Evolutionary conservation across 2,113 vertebrate genomes (phyloP).

Genomic region (Calypte anna): DNA sequence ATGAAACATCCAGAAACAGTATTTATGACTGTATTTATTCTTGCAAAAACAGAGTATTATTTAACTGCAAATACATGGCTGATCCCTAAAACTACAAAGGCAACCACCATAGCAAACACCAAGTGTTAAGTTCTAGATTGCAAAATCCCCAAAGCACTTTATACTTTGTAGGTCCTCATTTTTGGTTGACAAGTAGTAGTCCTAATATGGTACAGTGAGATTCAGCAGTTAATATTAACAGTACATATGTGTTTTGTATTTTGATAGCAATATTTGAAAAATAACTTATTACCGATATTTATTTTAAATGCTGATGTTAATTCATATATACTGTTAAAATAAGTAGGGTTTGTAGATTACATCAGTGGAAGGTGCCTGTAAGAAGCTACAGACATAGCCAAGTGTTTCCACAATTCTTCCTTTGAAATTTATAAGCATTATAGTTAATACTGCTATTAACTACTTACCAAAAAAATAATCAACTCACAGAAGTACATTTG

Average conservation of each 20-base stretch:
- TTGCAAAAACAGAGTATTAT: not conserved
- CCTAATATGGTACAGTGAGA: not conserved
- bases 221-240: constrained; percentile 23
- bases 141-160: not conserved
- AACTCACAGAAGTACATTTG: not conserved
- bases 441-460: not conserved
- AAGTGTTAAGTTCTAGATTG: not conserved
- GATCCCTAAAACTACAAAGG: not conserved
- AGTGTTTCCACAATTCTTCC: not conserved
- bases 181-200: not conserved
- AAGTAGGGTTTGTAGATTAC: not conserved
- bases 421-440: not conserved
- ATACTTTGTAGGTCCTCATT: not conserved
- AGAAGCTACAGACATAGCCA: not conserved
- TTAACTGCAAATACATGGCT: not conserved
- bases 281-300: not conserved
- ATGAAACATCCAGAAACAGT: not conserved
- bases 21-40: not conserved
- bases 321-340: not conserved
- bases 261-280: constrained; percentile 15
- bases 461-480: not conserved
- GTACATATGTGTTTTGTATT: not conserved
- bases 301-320: constrained; percentile 19
- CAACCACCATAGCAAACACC: not conserved
- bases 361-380: not conserved